Conservation (phyloP, 2,113 vertebrate species). For the Rana temporaria region DNA sequence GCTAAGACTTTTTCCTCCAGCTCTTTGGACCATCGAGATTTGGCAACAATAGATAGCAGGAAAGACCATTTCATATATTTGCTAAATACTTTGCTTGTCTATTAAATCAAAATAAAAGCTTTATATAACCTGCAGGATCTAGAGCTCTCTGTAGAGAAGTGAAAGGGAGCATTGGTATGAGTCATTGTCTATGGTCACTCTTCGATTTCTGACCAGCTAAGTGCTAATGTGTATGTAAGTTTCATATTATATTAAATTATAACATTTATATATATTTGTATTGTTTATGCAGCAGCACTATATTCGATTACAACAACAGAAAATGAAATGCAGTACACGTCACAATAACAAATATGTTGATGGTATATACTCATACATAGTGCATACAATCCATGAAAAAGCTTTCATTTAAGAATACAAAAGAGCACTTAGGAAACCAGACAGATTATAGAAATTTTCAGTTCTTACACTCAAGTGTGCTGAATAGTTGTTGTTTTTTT, state of each 20-base stretch:
- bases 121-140: conserved; percentile 25
- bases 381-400: conserved; percentile 6
- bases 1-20: too few relatives aligned
- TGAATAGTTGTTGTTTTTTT: too few relatives aligned
- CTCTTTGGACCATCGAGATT: too few relatives aligned
- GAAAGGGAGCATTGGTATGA: conserved; percentile 2
- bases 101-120: conserved; percentile 16
- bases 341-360: conserved; percentile 24
- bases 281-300: conserved; percentile 19
- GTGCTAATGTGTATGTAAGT: conserved; percentile 31
- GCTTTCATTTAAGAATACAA: conserved; percentile 7
- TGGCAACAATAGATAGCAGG: too few relatives aligned
- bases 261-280: conserved; percentile 1
- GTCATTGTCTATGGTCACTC: background rate
- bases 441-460: background rate
- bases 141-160: background rate
- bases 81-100: background rate
- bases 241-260: background rate
- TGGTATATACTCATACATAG: background rate
- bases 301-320: conserved; percentile 8
- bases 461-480: background rate
- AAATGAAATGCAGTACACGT: background rate
- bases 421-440: conserved; percentile 11
- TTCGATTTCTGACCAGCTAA: background rate
- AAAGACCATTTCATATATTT: too few relatives aligned